Base-by-base conservation (phyloP, 1,140 invertebrate genomes). In the Neodiprion virginianus region DNA sequence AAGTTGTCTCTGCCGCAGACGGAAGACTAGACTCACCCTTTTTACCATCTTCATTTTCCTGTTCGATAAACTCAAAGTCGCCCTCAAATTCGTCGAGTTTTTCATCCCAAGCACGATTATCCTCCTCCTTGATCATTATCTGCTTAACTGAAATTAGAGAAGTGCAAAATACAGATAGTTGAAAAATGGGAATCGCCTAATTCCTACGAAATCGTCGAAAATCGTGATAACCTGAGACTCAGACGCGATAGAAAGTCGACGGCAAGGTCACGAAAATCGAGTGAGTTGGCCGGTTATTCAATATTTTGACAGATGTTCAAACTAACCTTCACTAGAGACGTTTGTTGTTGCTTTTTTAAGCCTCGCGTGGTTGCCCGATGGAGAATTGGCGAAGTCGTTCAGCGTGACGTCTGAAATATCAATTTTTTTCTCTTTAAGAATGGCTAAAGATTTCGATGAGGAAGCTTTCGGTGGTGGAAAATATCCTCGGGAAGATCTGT, bases 401-500 rank as follows among this genome's bases (percentile, higher is more conserved):
- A 93, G 83, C n/a, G 92, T 92, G 53, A 93, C 88, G 88, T 94
- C 92, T 93, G 80, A 50, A 90, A 90, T 78, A 79, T 71, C 73
- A 82, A 10, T 53, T 53, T 10, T 21, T 21, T 21, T 21, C 17
- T 21, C 17, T 21, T 21, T 21, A 21, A 21, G 17, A 21, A 21
- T 21, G 17, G 17, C 17, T 21, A 21, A 21, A 1, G 17, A 21
- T 21, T 21, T 21, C 17, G 17, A 21, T 21, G 17, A 21, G 17
- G 17, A 21, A 21, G 17, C 17, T 21, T 21, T 21, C 0, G 17
- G 17, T 21, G 17, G 17, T 21, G 17, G 17, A 21, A 21, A 21
- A 21, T 21, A 21, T 21, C 17, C 17, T 21, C 17, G 17, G 17
- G 17, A 21, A 21, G 17, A 21, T 21, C 17, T 21, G 49, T 14